Base-by-base conservation (phyloP, 2,797 vertebrate genomes). In the Phrynocephalus guinanensis region DNA sequence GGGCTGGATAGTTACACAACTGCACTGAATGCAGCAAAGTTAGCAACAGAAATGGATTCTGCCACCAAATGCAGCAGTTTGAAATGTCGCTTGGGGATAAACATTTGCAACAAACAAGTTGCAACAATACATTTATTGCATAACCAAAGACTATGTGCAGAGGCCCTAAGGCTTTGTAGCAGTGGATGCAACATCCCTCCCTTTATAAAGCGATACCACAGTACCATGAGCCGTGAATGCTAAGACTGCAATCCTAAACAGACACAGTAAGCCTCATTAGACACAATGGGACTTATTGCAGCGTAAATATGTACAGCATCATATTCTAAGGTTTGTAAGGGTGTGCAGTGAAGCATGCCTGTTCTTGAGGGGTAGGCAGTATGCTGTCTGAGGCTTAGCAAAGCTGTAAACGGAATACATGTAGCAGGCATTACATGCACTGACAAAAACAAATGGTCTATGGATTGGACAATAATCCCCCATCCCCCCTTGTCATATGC, bases 151-250 rank as follows among this genome's bases (percentile, higher is more conserved):
- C 68, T 15, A 3, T 44, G 60, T 83, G 16, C 8, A 83, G 22
- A 33, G 6, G 28, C 8, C 80, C 28, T 52, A 9, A 22, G 26
- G 82, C 91, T 86, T 75, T 48, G 28, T 68, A 86, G 72, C 52
- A 85, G 80, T 22, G 82, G 7, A n/a, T 9, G 10, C 73, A 89
- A 72, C 1, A 48, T 9, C 28, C 30, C 28, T 38, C 48, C 28
- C 8, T 16, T 7, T 16, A 28, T 20, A 56, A 89, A 82, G 44
- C 68, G 48, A 85, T 18, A n/a, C 9, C 0, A 0, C 44, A 80
- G 50, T 85, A 75, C 0, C 10, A 0, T 8, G n/a, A 79, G 77
- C 33, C 75, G 13, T 1, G 26, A 63, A 50, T 18, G 18, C 3
- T 4, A 22, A 33, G 24, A 20, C 75, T 30, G 68, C 15, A 2